Base-by-base conservation (phyloP, 2,888 invertebrate species). In the Meandrusa payeni region DNA sequence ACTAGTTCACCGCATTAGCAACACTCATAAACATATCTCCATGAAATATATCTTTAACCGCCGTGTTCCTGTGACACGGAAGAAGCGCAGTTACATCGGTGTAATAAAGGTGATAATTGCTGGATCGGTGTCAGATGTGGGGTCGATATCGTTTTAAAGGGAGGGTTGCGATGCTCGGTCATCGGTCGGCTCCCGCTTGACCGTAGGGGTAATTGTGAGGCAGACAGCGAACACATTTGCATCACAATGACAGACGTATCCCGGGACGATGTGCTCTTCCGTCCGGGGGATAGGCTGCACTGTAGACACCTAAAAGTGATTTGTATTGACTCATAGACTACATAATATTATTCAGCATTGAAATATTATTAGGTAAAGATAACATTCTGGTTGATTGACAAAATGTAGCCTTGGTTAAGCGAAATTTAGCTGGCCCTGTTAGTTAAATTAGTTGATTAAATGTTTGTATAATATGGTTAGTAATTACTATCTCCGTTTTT, bases 191-290 rank as follows among this genome's bases (percentile, higher is more conserved):
- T 76, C 76, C 66, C 63, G 76, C 76, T 81, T 85, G 87, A 82
- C 86, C 85, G 80, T 76, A 78, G 76, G 81, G 82, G 77, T 78
- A 81, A 85, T 87, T 87, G 80, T 75, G 71, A 87, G 74, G 85
- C 87, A 87, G 87, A 86, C 87, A 81, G 75, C 82, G 81, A 64
- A 75, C 76, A 59, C 75, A 86, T 86, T 86, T 86, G 83, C 87
- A 87, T 87, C 63, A 86, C 80, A 87, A 87, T 82, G 79, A 74
- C 68, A 70, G 56, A 71, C 68, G 77, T 75, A 79, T 78, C 77
- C 74, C 69, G 62, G 58, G 54, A 52, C 61, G 64, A 61, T 61
- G 67, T 9, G 81, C 64, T 42, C 41, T 83, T 85, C 83, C 82
- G 80, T 72, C 64, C 66, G 48, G 55, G 61, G 82, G 81, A 78